Evolutionary conservation across 2,113 vertebrate genomes (phyloP).

Genomic region (Synodontis membranacea): DNA sequence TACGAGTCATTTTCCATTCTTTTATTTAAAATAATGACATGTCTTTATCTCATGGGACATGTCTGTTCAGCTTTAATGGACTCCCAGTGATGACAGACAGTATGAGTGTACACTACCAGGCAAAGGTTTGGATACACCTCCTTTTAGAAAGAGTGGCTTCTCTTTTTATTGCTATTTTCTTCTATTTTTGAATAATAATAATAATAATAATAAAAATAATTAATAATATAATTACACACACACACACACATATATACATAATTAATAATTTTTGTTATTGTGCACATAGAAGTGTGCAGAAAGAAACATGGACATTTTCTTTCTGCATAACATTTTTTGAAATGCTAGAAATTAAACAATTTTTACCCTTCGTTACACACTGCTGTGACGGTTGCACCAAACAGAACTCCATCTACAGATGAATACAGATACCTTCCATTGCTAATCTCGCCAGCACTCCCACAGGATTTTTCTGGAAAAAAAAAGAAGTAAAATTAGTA

Average conservation of each 20-base stretch:
- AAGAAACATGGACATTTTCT: neutral
- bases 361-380: constrained; percentile 47
- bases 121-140: neutral
- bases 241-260: no score
- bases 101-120: neutral
- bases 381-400: constrained; percentile 34
- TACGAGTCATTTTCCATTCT: neutral
- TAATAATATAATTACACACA: no score
- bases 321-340: neutral
- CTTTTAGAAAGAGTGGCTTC: neutral
- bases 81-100: neutral
- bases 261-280: no score
- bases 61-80: no score
- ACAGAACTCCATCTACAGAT: constrained; percentile 7
- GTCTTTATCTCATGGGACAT: no score
- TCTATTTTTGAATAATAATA: neutral
- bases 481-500: neutral
- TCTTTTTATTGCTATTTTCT: neutral
- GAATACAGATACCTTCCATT: constrained; percentile 37
- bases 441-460: neutral
- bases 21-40: neutral
- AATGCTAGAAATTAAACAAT: neutral
- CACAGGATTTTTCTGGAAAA: constrained; percentile 49
- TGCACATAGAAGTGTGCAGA: no score
- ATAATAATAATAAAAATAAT: no score